Evolutionary conservation across 2,797 vertebrate genomes (phyloP), one percentile per base, ranked within the genome.

Genomic region (Diglossa cyanea): DNA sequence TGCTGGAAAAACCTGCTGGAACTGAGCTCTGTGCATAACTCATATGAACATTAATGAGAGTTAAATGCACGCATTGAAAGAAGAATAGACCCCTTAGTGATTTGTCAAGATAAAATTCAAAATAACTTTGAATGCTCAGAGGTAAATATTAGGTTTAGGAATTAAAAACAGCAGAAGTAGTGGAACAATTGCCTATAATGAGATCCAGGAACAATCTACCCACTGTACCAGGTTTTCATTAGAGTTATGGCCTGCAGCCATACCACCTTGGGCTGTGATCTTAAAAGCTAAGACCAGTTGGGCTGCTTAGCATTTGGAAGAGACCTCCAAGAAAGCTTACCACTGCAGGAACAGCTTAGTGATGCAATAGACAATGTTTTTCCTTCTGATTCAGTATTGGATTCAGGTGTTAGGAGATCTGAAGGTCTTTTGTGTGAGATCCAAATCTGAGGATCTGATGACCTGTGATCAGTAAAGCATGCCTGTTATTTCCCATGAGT

Each of bases 21-120:
- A 73, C 73, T 68, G 73, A 93, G 50, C 71, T 78, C 63, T n/a
- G 50, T 0, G 17, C 62, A 66, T 73, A 97, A 92, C 83, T 97
- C 93, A 96, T 66, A 60, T 33, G 80, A 93, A 91, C 91, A 45
- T 88, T 96, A 93, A 83, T 86, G 93, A 96, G 93, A 93, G 90
- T 66, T 94, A 90, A 91, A 95, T 88, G 90, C 65, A 83, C 3
- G n/a, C 72, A 81, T 6, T 96, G 81, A 96, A 77, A 91, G 83
- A 77, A 97, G 97, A 98, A 94, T 92, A 51, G 86, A 79, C 75
- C 68, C 77, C 87, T 83, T 39, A 79, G 92, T 91, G 92, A 97
- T 97, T 95, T 93, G 75, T 97, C 94, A 95, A 94, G 94, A 95
- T 89, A 95, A 96, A 92, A 97, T 93, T 96, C 93, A 96, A 97